A percentile compares a stretch with the other conserved stretches of the same genome.
phyloP scores from a whole-genome alignment of 2,888 invertebrate genomes.

The Drosophila rubida region DNA sequence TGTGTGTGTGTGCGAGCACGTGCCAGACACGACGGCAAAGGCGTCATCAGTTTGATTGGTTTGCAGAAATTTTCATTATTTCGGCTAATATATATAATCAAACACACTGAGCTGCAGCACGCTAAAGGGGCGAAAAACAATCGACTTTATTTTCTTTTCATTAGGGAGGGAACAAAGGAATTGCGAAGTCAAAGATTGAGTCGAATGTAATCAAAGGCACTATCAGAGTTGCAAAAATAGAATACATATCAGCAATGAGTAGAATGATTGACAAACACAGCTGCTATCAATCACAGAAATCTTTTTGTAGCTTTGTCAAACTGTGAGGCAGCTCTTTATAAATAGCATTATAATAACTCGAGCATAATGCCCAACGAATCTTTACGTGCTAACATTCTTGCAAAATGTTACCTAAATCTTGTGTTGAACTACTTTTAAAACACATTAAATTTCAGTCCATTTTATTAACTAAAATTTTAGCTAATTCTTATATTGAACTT shows the following conservation, averaged over 20 bases:
- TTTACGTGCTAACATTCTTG: too few relatives aligned
- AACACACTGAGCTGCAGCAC: slow-evolving; percentile 32
- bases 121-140: slow-evolving; percentile 9
- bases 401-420: too few relatives aligned
- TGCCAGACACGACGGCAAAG: slow-evolving; percentile 48
- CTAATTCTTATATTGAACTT: too few relatives aligned
- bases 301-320: too few relatives aligned
- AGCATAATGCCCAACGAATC: too few relatives aligned
- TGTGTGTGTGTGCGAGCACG: slow-evolving; percentile 58
- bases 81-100: slow-evolving; percentile 39
- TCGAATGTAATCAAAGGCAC: not conserved
- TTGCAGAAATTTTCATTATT: slow-evolving; percentile 54
- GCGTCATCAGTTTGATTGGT: slow-evolving; percentile 53
- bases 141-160: slow-evolving; percentile 11
- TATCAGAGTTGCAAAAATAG: too few relatives aligned
- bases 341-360: too few relatives aligned
- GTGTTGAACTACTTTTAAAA: too few relatives aligned
- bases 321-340: too few relatives aligned
- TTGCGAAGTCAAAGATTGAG: not conserved
- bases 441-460: too few relatives aligned
- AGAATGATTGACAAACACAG: not conserved
- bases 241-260: not conserved
- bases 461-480: too few relatives aligned
- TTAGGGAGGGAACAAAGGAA: not conserved
- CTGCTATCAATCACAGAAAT: too few relatives aligned